These are phyloP conservation scores for Aculops lycopersici DNA, from an alignment of 1,140 invertebrate genomes.

Conservation along the genomic window DNA sequence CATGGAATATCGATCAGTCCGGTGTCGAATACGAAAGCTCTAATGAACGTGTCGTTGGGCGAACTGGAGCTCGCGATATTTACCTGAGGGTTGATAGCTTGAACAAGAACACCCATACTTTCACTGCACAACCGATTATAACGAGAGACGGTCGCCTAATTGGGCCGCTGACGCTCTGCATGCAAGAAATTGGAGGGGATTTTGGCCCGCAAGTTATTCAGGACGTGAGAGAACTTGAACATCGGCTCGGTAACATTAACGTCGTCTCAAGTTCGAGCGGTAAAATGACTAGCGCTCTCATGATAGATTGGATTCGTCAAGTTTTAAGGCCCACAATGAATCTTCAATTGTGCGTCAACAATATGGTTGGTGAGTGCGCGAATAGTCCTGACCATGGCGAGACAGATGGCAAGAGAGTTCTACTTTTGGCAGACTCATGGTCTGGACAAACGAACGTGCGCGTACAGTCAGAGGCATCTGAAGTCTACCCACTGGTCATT, in stretches of 20 bases:
- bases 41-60: neutral
- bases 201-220: neutral
- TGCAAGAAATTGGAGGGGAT: neutral
- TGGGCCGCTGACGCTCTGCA: neutral
- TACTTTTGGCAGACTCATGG: no score
- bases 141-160: neutral
- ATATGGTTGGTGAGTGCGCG: no score
- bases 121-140: neutral
- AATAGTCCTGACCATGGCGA: no score
- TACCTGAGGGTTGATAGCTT: neutral
- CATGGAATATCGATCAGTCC: neutral
- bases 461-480: no score
- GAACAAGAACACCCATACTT: neutral
- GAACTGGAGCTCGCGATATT: neutral
- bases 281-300: neutral
- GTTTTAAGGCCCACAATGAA: neutral
- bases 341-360: no score
- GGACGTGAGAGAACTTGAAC: neutral
- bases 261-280: neutral
- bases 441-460: no score
- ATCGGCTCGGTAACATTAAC: neutral
- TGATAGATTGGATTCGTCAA: neutral
- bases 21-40: neutral
- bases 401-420: no score
- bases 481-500: no score